Evolutionary conservation across 1,140 invertebrate genomes (phyloP), one percentile per base, ranked within the genome.

Genomic region (Brachionus rubens): DNA sequence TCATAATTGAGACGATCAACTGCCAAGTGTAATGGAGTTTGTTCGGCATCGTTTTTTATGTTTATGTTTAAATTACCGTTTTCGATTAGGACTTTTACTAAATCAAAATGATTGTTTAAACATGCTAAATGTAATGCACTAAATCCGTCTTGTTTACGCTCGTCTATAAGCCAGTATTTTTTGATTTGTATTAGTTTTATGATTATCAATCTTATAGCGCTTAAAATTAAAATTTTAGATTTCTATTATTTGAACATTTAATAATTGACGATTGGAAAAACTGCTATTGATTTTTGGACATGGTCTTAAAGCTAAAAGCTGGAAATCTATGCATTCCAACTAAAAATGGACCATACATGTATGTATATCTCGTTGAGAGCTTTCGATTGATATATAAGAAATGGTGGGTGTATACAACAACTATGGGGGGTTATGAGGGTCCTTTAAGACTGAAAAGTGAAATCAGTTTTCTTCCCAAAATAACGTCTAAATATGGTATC

Each of bases 71-170:
- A 93, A 80, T 92, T 91, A 36, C 92, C 94, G 14, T 54, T 56
- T 36, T 72, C 68, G 9, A 75, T 14, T 59, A 97, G 87, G 62
- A 96, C 87, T 83, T 96, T 92, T 0, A 92, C 93, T n/a, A 97
- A 93, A 85, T 96, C 93, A 0, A 95, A 91, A 84, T 98, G 94
- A 86, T 97, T 97, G 86, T 98, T 98, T 4, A 98, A 89, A 0
- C 93, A 92, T 0, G 94, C 94, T 79, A 98, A 87, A 84, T 98
- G 94, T 12, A 98, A 87, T 0, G 94, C 93, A 0, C 94, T 97
- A 86, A 96, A 97, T 1, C 95, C 95, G 82, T 98, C 95, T 82
- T 97, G 94, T 85, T 98, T 98, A 81, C 95, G 95, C 83, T 98
- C 59, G 21, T 65, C 59, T 43, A 65, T 65, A 9, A 65, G 10